Conservation (phyloP, 1,140 invertebrate genomes). For the Atta cephalotes region DNA sequence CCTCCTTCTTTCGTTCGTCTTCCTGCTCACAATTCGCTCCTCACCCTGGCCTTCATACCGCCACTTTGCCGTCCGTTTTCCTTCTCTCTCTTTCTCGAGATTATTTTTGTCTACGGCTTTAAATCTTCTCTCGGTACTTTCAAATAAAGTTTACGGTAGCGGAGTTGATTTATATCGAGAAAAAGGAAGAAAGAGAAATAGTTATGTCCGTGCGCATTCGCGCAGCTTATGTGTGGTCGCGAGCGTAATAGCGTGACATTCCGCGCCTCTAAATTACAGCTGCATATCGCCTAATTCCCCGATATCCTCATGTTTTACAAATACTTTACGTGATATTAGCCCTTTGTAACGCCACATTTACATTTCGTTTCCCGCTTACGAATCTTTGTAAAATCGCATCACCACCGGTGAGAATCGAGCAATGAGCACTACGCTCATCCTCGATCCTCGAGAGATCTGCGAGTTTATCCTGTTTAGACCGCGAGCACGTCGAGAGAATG, state of each 20-base stretch:
- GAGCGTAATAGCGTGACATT: constrained; percentile 39
- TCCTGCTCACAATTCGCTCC: neutral
- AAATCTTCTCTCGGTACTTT: constrained; percentile 78
- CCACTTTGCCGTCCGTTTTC: constrained; percentile 55
- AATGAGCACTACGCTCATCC: neutral
- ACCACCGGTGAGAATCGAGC: neutral
- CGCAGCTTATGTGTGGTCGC: constrained; percentile 15
- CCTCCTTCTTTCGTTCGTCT: constrained; percentile 13
- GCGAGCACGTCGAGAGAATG: constrained; percentile 15
- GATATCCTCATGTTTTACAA: neutral
- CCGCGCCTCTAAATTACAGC: constrained; percentile 28
- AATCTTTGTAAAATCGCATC: constrained; percentile 16
- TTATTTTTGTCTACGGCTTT: constrained; percentile 79
- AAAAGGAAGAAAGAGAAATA: constrained; percentile 62
- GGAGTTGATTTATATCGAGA: constrained; percentile 77
- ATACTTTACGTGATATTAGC: constrained; percentile 34
- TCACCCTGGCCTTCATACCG: neutral
- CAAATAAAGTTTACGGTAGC: constrained; percentile 79
- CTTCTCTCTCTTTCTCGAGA: constrained; percentile 65
- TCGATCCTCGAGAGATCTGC: neutral
- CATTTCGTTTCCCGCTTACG: constrained; percentile 15
- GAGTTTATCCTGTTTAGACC: constrained; percentile 48
- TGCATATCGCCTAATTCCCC: neutral
- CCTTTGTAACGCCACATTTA: constrained; percentile 10
- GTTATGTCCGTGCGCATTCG: neutral